Conservation (phyloP, 1,140 invertebrate genomes). For the Aporrectodea caliginosa region DNA sequence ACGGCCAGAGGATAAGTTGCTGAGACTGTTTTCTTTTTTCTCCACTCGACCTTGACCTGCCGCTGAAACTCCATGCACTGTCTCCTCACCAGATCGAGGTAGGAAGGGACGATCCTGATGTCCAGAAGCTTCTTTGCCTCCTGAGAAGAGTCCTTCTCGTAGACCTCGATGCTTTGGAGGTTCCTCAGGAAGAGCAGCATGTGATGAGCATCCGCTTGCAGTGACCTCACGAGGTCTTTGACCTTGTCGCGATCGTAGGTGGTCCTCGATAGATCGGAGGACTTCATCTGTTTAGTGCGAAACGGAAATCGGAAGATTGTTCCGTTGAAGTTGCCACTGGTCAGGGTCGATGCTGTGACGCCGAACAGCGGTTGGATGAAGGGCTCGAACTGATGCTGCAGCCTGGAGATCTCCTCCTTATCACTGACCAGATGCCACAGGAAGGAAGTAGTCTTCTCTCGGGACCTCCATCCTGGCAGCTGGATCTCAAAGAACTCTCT, state of each 20-base stretch:
- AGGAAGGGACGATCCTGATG: background rate
- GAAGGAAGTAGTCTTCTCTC: conserved; percentile 4
- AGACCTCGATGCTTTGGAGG: conserved; percentile 10
- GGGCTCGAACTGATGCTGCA: conserved; percentile 21
- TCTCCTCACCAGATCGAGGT: background rate
- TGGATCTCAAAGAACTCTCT: conserved; percentile 24
- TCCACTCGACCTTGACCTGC: background rate
- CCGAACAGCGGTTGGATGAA: conserved; percentile 12
- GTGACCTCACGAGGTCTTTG: conserved; percentile 6
- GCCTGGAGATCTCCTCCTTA: conserved; percentile 7
- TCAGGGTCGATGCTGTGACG: conserved; percentile 3
- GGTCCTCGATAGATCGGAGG: conserved; percentile 14
- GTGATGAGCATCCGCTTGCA: conserved; percentile 1
- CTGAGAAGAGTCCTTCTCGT: background rate
- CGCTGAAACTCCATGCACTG: background rate
- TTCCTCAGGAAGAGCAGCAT: conserved; percentile 17
- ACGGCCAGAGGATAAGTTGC: background rate
- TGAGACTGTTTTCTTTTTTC: background rate
- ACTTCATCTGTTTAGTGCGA: conserved; percentile 13
- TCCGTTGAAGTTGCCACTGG: background rate
- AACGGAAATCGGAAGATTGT: conserved; percentile 26
- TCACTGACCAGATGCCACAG: background rate
- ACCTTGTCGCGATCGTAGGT: conserved; percentile 5
- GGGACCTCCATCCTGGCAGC: background rate
- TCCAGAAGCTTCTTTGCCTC: conserved; percentile 1